phyloP scores from a whole-genome alignment of 2,113 vertebrate species.

The Probosciger aterrimus region DNA sequence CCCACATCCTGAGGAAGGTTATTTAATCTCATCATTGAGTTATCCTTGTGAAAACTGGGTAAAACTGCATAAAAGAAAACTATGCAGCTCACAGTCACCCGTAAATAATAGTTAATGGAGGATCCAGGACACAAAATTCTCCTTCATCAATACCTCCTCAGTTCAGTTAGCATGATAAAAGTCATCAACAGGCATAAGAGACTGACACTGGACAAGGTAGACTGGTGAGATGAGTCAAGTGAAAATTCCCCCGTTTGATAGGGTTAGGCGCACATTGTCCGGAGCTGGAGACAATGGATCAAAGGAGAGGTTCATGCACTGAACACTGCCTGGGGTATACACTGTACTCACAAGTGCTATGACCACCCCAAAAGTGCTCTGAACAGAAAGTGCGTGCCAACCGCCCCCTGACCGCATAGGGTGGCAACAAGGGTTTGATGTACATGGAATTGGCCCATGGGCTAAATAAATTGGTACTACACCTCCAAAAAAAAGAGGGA shows the following conservation, averaged over 20 bases:
- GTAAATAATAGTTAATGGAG: background rate
- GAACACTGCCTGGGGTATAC: background rate
- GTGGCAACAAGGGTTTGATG: background rate
- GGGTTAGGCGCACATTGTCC: background rate
- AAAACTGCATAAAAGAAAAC: background rate
- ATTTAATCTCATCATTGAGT: background rate
- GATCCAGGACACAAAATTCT: background rate
- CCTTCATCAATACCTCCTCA: background rate
- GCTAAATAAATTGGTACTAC: background rate
- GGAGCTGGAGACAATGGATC: fast-evolving
- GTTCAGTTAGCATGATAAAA: background rate
- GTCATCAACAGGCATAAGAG: background rate
- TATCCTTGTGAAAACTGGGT: background rate
- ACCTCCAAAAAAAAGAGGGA: background rate
- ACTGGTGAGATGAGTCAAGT: background rate
- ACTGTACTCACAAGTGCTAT: background rate
- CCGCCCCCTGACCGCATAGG: fast-evolving
- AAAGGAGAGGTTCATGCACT: background rate
- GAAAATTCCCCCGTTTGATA: background rate
- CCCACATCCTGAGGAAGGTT: background rate
- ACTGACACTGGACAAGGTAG: background rate
- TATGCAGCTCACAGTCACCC: background rate
- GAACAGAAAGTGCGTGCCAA: background rate
- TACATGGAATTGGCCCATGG: background rate
- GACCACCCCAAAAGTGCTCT: background rate